Evolutionary conservation across 92 coral and sea anemone species (phyloP).

Genomic region (Diadumene lineata): DNA sequence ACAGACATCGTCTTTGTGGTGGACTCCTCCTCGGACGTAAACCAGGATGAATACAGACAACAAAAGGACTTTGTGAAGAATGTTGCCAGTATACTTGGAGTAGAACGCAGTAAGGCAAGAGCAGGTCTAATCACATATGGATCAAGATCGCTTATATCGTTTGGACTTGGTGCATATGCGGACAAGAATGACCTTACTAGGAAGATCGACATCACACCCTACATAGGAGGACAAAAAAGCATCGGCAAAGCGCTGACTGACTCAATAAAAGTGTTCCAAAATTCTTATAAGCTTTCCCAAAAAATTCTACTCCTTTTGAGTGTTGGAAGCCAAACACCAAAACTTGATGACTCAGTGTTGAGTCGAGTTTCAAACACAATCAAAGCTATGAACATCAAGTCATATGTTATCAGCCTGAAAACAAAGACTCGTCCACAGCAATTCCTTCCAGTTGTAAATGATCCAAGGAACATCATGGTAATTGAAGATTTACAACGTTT

Average conservation of each 20-base stretch:
- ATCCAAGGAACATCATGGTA: constrained; percentile 37
- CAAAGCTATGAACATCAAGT: constrained; percentile 50
- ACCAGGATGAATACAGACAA: constrained; percentile 32
- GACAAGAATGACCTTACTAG: constrained; percentile 21
- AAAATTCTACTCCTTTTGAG: constrained; percentile 37
- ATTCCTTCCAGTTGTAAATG: constrained; percentile 41
- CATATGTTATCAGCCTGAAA: constrained; percentile 63
- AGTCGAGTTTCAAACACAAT: constrained; percentile 59
- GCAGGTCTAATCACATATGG: constrained; percentile 48
- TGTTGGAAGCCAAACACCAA: constrained; percentile 40
- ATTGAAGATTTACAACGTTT: constrained; percentile 16
- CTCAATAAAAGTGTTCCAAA: constrained; percentile 36
- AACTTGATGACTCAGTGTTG: constrained; percentile 43
- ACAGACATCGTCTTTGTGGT: constrained; percentile 63
- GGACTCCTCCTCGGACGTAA: constrained; percentile 61
- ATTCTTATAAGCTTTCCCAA: constrained; percentile 18
- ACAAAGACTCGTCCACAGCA: constrained; percentile 25
- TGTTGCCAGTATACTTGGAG: constrained; percentile 35
- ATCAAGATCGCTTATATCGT: constrained; percentile 17
- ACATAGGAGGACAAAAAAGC: constrained; percentile 45
- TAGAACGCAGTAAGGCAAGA: constrained; percentile 51
- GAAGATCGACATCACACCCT: constrained; percentile 34
- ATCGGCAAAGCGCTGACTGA: constrained; percentile 52
- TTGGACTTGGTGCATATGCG: constrained; percentile 31
- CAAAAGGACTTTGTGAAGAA: constrained; percentile 61